These are phyloP conservation scores for Zonotrichia leucophrys DNA, from an alignment of 2,113 vertebrate genomes.

Conservation along the genomic window DNA sequence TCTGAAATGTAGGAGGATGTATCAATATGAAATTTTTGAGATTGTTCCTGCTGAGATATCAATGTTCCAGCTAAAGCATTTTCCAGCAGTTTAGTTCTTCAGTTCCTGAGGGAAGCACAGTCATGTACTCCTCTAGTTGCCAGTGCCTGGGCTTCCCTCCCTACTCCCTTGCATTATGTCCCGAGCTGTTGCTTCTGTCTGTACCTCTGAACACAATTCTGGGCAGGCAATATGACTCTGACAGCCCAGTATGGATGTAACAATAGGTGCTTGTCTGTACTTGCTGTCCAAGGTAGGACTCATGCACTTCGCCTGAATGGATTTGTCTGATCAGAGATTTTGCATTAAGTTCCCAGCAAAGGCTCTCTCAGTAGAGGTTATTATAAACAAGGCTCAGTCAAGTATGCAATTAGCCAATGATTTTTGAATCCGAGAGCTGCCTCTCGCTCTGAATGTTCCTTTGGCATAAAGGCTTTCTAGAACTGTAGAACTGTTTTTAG, in stretches of 20 bases:
- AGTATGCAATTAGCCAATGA: not conserved
- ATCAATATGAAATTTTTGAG: not conserved
- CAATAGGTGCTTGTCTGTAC: not conserved
- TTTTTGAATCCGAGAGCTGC: constrained; percentile 6
- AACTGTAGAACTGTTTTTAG: constrained; percentile 34
- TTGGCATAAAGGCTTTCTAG: constrained; percentile 32
- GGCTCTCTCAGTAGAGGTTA: not conserved
- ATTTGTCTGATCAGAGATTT: not conserved
- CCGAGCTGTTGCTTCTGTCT: fast-evolving
- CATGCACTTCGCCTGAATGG: not conserved
- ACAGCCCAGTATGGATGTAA: not conserved
- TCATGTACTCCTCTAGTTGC: not conserved
- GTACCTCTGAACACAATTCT: not conserved
- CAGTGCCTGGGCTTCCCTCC: not conserved
- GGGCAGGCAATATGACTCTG: not conserved
- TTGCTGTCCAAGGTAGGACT: not conserved
- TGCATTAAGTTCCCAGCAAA: not conserved
- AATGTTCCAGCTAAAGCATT: not conserved
- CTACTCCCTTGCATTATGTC: not conserved
- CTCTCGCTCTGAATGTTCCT: constrained; percentile 28
- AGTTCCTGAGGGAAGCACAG: not conserved
- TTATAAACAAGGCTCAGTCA: not conserved
- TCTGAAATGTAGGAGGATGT: not conserved
- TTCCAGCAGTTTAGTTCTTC: not conserved
- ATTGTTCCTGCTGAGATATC: not conserved